phyloP scores from a whole-genome alignment of 30 jellyfish, hydroid and myxozoan genomes.

The Chironex yamaguchii region DNA sequence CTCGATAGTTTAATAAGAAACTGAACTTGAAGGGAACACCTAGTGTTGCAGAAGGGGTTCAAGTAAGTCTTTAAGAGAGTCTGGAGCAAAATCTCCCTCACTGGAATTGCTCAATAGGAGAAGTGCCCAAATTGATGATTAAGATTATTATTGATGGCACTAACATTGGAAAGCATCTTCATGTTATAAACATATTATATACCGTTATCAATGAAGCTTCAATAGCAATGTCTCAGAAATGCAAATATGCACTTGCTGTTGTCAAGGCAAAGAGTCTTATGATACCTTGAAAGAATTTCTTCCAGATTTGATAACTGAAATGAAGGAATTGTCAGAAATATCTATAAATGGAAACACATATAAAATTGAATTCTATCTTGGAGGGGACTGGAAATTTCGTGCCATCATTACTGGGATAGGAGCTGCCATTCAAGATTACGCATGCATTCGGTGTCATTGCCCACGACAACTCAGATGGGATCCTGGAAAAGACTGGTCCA shows the following conservation, averaged over 20 bases:
- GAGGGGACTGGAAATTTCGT: slow-evolving; percentile 59
- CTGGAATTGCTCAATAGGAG: not conserved
- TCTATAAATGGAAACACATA: not conserved
- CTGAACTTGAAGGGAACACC: not conserved
- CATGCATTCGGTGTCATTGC: slow-evolving; percentile 63
- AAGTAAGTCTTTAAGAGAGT: no score
- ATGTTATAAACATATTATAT: slow-evolving; percentile 30
- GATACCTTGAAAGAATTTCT: slow-evolving; percentile 9
- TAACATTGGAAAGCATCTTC: slow-evolving; percentile 34
- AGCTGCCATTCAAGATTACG: slow-evolving; percentile 11
- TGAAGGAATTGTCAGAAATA: not conserved
- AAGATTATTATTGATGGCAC: slow-evolving; percentile 51
- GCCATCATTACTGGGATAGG: slow-evolving; percentile 38
- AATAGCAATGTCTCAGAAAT: slow-evolving; percentile 21
- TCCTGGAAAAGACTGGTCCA: slow-evolving; percentile 7
- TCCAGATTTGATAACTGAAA: not conserved
- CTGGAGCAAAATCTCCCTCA: no score
- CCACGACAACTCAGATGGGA: not conserved
- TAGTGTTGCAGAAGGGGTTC: no score
- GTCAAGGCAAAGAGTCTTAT: slow-evolving; percentile 11
- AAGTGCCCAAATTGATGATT: not conserved
- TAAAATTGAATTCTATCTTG: slow-evolving; percentile 23
- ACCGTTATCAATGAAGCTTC: slow-evolving; percentile 20
- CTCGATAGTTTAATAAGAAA: not conserved
- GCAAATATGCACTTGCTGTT: slow-evolving; percentile 36